Evolutionary conservation across 2,888 invertebrate genomes (phyloP).

Genomic region (Lycophotia porphyrea): DNA sequence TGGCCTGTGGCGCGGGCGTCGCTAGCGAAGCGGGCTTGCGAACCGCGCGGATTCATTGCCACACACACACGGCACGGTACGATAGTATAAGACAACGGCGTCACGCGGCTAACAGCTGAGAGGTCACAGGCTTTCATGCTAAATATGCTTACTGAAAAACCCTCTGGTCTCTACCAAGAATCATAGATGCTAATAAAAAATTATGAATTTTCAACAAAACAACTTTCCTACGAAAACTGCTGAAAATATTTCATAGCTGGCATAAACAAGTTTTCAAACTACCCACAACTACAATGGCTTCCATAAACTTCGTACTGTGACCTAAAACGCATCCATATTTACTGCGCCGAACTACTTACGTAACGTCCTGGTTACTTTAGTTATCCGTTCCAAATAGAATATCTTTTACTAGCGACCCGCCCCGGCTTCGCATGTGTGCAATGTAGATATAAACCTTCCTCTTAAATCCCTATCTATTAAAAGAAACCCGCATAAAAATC

Average conservation of each 20-base stretch:
- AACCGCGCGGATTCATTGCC: too few species aligned
- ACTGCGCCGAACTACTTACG: slow-evolving; percentile 19
- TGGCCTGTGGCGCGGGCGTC: too few species aligned
- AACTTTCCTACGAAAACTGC: not conserved
- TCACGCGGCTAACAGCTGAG: too few species aligned
- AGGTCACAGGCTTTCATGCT: too few species aligned
- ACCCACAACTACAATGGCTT: slow-evolving; percentile 17
- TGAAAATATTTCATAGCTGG: not conserved
- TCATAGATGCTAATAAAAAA: not conserved
- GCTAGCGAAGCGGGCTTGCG: too few species aligned
- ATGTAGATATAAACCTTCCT: too few species aligned
- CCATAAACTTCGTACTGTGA: slow-evolving; percentile 29
- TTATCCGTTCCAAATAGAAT: slow-evolving; percentile 5
- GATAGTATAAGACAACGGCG: too few species aligned
- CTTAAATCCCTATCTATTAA: too few species aligned
- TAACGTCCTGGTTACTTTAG: not conserved
- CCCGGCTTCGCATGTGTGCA: too few species aligned
- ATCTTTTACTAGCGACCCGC: too few species aligned
- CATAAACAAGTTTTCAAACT: slow-evolving; percentile 29
- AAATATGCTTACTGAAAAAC: not conserved
- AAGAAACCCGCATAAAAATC: too few species aligned
- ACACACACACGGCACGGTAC: too few species aligned
- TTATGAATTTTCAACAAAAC: not conserved
- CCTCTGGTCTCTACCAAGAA: not conserved
- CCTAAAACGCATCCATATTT: slow-evolving; percentile 48